Percentiles rank a stretch among this genome's conserved stretches.
Conservation (phyloP, 2,113 vertebrate genomes). For the Saimiri boliviensis region DNA sequence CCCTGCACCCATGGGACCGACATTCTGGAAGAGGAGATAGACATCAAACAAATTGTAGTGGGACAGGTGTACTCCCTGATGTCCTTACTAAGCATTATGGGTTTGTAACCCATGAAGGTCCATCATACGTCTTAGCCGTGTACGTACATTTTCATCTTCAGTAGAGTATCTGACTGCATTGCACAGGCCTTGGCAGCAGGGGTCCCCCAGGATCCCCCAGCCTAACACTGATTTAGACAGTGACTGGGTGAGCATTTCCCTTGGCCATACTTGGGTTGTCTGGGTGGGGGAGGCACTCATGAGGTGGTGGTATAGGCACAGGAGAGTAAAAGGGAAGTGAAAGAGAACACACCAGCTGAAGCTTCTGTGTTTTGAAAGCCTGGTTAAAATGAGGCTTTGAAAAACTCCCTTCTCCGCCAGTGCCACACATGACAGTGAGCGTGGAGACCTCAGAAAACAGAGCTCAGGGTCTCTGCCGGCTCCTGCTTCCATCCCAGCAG, state of each 20-base stretch:
- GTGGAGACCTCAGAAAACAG: background rate
- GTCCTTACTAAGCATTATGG: background rate
- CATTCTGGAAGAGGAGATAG: background rate
- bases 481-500: background rate
- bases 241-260: background rate
- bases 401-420: background rate
- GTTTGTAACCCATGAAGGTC: background rate
- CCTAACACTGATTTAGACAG: background rate
- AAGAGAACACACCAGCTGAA: background rate
- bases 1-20: background rate
- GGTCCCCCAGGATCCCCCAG: background rate
- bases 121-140: background rate
- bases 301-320: background rate
- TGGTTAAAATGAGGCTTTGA: background rate
- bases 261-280: background rate
- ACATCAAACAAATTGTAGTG: too few species aligned
- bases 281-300: background rate
- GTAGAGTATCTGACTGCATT: background rate
- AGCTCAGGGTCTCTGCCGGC: background rate
- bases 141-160: background rate
- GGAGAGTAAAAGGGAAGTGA: slow-evolving; percentile 37
- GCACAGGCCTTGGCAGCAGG: background rate
- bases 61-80: background rate
- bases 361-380: background rate
- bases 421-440: rapidly evolving